Conservation (phyloP, 1,140 invertebrate genomes). For the Sycophila sp. region DNA sequence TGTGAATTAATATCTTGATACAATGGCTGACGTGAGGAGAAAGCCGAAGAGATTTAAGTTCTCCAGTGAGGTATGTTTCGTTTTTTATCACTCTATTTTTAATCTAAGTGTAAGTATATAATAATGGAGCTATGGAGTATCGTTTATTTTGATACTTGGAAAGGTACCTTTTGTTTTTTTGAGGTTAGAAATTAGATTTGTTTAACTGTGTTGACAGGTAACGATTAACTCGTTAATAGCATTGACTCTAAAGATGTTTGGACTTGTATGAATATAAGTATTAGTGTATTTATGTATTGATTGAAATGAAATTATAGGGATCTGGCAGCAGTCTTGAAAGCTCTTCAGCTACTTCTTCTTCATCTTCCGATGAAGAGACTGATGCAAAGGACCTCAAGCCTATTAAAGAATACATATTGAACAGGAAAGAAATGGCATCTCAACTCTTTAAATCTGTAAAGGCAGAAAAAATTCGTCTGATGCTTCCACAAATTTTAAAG, state of each 20-base stretch:
- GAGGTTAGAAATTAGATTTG: no score
- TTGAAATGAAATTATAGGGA: conserved; percentile 32
- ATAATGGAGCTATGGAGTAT: no score
- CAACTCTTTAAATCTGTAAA: conserved; percentile 65
- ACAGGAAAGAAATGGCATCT: conserved; percentile 56
- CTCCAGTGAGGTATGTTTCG: conserved; percentile 22
- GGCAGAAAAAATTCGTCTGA: conserved; percentile 61
- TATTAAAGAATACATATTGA: conserved; percentile 59
- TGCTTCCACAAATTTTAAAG: conserved; percentile 62
- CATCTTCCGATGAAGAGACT: conserved; percentile 54
- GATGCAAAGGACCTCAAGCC: conserved; percentile 60
- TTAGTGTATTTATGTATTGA: not conserved
- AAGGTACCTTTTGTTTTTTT: no score
- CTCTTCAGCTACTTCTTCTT: conserved; percentile 51
- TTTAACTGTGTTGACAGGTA: no score
- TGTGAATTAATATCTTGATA: not conserved
- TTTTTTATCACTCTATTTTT: no score
- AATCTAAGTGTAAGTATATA: no score
- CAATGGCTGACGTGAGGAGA: conserved; percentile 8
- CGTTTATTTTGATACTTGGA: no score
- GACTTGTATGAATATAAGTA: no score
- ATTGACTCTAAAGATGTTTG: no score
- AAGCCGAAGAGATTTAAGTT: conserved; percentile 19
- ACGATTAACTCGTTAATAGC: no score
- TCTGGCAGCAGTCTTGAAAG: conserved; percentile 35